A percentile compares a stretch with the other conserved stretches of the same genome.
Evolutionary conservation across 2,797 vertebrate species (phyloP).

Genomic region (Loris lydekkerianus): DNA sequence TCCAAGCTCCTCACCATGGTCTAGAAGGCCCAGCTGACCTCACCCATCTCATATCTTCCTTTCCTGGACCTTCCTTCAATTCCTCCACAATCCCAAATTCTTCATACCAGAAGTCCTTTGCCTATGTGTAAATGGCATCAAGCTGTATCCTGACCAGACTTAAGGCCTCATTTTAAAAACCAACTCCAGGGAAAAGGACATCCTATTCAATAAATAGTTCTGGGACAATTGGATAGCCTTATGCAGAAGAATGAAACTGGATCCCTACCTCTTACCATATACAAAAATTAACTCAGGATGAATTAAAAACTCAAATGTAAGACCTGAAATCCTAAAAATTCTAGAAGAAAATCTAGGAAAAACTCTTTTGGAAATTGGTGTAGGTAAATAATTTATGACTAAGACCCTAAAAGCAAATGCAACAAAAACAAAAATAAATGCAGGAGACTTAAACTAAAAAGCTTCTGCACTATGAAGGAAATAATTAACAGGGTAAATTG

Average conservation of each 20-base stretch:
- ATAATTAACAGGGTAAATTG: background rate
- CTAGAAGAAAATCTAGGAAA: background rate
- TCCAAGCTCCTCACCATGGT: background rate
- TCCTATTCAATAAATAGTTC: background rate
- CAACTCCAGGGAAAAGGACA: background rate
- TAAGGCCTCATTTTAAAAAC: conserved; percentile 19
- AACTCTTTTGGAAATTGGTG: background rate
- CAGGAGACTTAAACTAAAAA: background rate
- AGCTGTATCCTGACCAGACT: background rate
- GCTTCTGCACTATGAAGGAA: background rate
- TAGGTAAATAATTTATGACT: background rate
- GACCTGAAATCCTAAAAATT: background rate
- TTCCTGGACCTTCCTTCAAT: background rate
- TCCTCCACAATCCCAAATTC: background rate
- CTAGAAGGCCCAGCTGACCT: background rate
- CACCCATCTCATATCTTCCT: background rate
- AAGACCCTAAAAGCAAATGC: background rate
- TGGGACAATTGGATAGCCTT: background rate
- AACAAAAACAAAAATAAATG: background rate
- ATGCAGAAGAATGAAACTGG: background rate
- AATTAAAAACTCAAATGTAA: background rate
- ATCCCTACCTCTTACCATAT: background rate
- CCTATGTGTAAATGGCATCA: background rate
- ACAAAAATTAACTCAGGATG: background rate
- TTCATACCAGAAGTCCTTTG: background rate